Conservation (phyloP, 2,797 vertebrate species). For the Phoeniculus purpureus region DNA sequence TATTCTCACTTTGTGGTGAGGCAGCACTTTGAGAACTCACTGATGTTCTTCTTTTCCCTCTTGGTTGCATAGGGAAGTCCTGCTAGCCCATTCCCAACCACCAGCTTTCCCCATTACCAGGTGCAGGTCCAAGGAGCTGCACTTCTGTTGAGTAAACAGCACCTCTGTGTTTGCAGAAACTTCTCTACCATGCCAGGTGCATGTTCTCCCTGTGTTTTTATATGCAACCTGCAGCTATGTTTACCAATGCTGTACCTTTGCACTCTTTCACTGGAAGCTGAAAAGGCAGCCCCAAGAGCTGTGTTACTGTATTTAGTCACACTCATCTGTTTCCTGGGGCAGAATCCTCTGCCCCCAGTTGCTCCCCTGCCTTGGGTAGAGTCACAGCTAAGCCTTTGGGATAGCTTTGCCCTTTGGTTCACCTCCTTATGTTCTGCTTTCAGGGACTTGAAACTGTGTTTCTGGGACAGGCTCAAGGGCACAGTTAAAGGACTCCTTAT, state of each 20-base stretch:
- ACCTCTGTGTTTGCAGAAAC: neutral
- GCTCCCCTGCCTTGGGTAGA: neutral
- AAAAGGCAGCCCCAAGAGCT: neutral
- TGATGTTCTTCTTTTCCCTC: neutral
- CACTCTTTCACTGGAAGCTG: neutral
- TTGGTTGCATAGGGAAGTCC: neutral
- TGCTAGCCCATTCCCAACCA: rapidly evolving
- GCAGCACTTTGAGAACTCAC: neutral
- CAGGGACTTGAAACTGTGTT: neutral
- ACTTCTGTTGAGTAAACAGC: neutral
- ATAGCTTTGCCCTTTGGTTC: neutral
- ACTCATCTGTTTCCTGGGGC: neutral
- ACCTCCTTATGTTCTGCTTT: neutral
- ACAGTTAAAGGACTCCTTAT: conserved; percentile 34
- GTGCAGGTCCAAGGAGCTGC: neutral
- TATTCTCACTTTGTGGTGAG: neutral
- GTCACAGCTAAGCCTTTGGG: neutral
- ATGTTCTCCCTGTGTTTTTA: neutral
- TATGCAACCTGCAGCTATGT: neutral
- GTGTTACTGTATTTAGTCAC: neutral
- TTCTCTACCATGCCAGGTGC: rapidly evolving
- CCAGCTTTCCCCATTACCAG: neutral
- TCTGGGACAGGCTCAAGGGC: conserved; percentile 5
- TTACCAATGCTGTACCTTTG: neutral
- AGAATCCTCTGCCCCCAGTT: neutral